phyloP scores from a whole-genome alignment of 2,797 vertebrate genomes.

The Spinus olivaceus region DNA sequence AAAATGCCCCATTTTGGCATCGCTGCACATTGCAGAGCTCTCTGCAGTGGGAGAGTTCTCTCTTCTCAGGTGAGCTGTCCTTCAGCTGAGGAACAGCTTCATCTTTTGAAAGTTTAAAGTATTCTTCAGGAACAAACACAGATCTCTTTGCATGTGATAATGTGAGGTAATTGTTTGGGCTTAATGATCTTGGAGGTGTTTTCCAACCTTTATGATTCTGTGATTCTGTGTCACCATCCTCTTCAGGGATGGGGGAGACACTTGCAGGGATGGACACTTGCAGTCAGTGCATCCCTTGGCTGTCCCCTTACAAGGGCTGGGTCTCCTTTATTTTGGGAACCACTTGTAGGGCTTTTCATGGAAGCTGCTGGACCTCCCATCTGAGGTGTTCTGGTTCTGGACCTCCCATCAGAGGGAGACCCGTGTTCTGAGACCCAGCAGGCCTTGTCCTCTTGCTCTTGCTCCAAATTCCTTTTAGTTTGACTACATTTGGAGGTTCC shows the following conservation, averaged over 20 bases:
- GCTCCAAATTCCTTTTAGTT: neutral
- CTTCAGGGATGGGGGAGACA: neutral
- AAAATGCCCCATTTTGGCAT: neutral
- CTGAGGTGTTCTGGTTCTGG: too few relatives aligned
- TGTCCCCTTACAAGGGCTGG: neutral
- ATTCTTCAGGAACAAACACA: neutral
- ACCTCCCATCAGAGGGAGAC: neutral
- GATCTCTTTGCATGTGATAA: neutral
- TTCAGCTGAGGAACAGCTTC: neutral
- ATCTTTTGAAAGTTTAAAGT: neutral
- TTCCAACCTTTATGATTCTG: neutral
- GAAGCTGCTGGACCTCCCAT: neutral
- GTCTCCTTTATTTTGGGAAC: neutral
- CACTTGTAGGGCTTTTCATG: neutral
- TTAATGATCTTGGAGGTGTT: neutral
- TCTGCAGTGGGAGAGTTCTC: neutral
- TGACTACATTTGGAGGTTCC: rapidly evolving
- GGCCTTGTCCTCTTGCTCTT: neutral
- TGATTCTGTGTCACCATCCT: neutral
- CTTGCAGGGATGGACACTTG: neutral
- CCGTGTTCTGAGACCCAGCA: neutral
- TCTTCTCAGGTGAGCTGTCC: neutral
- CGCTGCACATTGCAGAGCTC: neutral
- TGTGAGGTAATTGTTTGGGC: neutral
- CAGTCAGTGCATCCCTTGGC: neutral